Evolutionary conservation across 1,140 invertebrate genomes (phyloP).

Genomic region (Adoxophyes honmai): DNA sequence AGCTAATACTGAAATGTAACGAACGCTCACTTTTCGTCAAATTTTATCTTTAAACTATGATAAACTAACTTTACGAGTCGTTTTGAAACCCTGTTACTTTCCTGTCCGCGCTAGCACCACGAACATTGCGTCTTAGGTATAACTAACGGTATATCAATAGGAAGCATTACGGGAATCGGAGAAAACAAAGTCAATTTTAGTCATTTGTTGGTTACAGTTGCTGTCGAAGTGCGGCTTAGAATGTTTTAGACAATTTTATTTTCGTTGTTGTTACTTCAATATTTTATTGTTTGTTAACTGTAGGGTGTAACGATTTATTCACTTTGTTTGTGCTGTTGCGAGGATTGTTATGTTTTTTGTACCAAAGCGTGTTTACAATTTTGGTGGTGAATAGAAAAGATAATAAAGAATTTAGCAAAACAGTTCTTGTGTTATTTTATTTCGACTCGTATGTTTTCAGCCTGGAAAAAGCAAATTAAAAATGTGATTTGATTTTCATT

Average conservation of each 20-base stretch:
- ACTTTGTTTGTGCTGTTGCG: conserved; percentile 35
- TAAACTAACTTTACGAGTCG: background rate
- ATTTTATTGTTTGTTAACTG: conserved; percentile 33
- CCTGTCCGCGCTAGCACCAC: background rate
- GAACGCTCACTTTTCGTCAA: conserved; percentile 17
- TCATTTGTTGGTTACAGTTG: conserved; percentile 27
- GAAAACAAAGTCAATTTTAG: conserved; percentile 54
- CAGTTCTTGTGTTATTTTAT: background rate
- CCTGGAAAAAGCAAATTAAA: no score
- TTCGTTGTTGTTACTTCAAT: conserved; percentile 38
- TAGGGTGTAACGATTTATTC: conserved; percentile 12
- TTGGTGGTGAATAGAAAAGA: conserved; percentile 35
- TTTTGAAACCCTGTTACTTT: conserved; percentile 1
- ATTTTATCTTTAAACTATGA: conserved; percentile 6
- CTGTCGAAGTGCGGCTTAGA: conserved; percentile 15
- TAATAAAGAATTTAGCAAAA: conserved; percentile 31
- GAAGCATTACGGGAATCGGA: conserved; percentile 3
- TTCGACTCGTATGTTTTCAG: background rate
- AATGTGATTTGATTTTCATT: no score
- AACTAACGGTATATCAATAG: conserved; percentile 12
- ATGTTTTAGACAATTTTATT: conserved; percentile 27
- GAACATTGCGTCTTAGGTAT: background rate
- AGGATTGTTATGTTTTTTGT: conserved; percentile 45
- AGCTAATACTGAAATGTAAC: conserved; percentile 40
- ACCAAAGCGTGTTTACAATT: conserved; percentile 45